Conservation (phyloP, 2,888 invertebrate species). For the Homarus gammarus region DNA sequence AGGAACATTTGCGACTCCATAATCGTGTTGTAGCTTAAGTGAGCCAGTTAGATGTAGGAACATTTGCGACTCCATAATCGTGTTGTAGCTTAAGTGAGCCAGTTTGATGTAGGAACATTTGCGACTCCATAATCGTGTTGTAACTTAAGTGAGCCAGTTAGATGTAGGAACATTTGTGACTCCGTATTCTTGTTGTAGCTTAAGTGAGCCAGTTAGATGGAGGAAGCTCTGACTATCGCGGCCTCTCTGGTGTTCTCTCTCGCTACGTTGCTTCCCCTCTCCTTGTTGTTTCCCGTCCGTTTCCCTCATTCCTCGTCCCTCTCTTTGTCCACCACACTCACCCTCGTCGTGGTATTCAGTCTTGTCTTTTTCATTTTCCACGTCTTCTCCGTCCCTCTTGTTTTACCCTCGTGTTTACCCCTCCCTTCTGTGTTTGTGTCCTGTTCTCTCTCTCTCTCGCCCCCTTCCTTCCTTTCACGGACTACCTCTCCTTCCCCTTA, state of each 20-base stretch:
- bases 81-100: no score
- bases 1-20: no score
- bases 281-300: background rate
- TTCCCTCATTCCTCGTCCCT: background rate
- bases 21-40: no score
- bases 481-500: background rate
- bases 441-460: slow-evolving; percentile 21
- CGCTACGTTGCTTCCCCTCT: background rate
- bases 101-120: no score
- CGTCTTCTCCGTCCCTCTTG: background rate
- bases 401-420: background rate
- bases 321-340: background rate
- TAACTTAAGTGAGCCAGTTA: no score
- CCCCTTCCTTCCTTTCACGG: background rate
- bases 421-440: background rate
- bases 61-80: no score
- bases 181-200: no score
- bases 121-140: no score
- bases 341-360: background rate
- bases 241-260: background rate
- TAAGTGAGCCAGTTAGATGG: no score
- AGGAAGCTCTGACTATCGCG: no score
- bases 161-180: no score
- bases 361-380: background rate
- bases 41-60: no score